These are phyloP conservation scores for Agrochola macilenta DNA, from an alignment of 2,888 invertebrate species.

Conservation along the genomic window DNA sequence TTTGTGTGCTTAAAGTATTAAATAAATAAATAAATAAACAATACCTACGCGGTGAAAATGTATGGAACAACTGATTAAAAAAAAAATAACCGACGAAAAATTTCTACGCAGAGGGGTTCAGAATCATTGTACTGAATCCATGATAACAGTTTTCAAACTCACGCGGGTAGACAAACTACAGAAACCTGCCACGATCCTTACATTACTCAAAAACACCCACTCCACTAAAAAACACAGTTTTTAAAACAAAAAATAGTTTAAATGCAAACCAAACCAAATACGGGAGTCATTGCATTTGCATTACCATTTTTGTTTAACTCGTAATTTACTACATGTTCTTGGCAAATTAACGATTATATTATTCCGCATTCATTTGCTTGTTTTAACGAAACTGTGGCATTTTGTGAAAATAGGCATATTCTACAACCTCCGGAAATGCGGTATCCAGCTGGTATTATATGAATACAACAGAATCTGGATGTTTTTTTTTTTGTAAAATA, in stretches of 20 bases:
- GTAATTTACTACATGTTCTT: conserved; percentile 38
- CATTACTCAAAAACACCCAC: not conserved
- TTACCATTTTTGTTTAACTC: conserved; percentile 37
- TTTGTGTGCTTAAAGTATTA: too few species aligned
- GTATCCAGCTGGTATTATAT: not conserved
- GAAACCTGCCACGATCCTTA: not conserved
- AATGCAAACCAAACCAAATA: conserved; percentile 23
- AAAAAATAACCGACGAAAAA: too few species aligned
- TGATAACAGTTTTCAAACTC: not conserved
- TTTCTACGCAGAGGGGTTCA: too few species aligned
- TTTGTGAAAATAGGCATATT: not conserved
- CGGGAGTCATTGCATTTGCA: conserved; percentile 16
- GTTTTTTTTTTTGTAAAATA: too few species aligned
- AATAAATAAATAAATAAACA: too few species aligned
- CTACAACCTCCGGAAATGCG: not conserved
- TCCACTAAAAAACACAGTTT: not conserved
- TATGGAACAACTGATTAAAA: too few species aligned
- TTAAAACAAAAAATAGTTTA: conserved; percentile 2
- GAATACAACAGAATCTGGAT: not conserved
- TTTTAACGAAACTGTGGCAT: conserved; percentile 18
- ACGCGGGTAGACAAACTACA: not conserved
- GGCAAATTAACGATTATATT: conserved; percentile 45
- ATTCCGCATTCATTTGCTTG: conserved; percentile 33
- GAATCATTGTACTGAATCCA: too few species aligned
- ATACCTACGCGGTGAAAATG: too few species aligned